Base-by-base conservation (phyloP, 2,888 invertebrate species). In the Byasa hedistus region DNA sequence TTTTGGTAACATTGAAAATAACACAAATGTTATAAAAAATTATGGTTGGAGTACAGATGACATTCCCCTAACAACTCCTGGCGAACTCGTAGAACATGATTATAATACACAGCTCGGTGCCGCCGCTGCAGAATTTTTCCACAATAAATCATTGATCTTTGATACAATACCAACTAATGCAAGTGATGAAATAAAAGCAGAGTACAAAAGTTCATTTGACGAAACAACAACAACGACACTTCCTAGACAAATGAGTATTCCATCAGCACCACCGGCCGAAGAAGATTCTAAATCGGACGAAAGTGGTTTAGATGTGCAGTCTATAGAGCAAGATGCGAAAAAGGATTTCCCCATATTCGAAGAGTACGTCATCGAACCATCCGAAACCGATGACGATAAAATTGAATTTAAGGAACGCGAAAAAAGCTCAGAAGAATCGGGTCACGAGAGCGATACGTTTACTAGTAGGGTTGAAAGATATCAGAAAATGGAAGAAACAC, bases 311-410 rank as follows among this genome's bases (percentile, higher is more conserved):
- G 91, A 91, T 55, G 91, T 91, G 8, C 82, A 83, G 60, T 88
- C 85, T 4, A 91, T 91, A 71, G 91, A 91, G 73, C 85, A 84
- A 73, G 91, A 91, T 57, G 91, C 91, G 22, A 90, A 85, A 64
- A 83, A 86, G 69, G 89, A 90, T 63, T 91, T 88, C 69, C 87
- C 89, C 10, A 70, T 87, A 17, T 86, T 81, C 69, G 89, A 89
- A 69, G 88, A 89, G 68, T 89, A 81, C 65, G 78, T 87, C 0
- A 86, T 89, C 39, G 89, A 91, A 72, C 89, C 90, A 1, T 85
- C 87, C 10, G 86, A 84, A 70, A 84, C 85, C 1, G 88, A 89
- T 65, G 89, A 89, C 63, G 86, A 87, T 72, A 87, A 87, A 73
- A 83, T 84, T n/a, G 87, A 87, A 64, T 80, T 72, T 54, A 81